A percentile compares a stretch with the other conserved stretches of the same genome.
phyloP scores from a whole-genome alignment of 2,888 invertebrate species.

The Drosophila barbarae region DNA sequence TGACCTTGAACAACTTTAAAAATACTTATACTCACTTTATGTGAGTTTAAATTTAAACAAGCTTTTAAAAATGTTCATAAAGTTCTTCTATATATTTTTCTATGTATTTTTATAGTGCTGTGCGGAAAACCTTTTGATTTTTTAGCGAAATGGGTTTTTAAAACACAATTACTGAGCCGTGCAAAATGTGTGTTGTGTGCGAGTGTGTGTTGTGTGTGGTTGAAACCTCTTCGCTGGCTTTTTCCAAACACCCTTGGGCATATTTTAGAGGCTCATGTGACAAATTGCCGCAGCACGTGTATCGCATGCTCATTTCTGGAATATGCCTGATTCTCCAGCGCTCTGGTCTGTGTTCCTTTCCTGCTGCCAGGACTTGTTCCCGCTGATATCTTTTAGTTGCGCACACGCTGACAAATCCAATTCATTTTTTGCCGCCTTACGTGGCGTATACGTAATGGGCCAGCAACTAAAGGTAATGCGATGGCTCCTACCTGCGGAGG shows the following conservation, averaged over 20 bases:
- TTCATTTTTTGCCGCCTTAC: constrained; percentile 62
- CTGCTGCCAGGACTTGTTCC: constrained; percentile 23
- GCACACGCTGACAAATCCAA: constrained; percentile 68
- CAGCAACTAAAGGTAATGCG: constrained; percentile 67
- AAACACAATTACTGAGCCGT: constrained; percentile 14
- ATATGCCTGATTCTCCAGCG: constrained; percentile 13
- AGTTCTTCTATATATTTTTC: neutral
- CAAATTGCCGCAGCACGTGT: constrained; percentile 75
- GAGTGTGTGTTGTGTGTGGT: constrained; percentile 6
- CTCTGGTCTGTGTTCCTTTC: constrained; percentile 3
- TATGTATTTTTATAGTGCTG: neutral
- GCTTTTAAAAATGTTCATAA: neutral
- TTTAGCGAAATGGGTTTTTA: constrained; percentile 12
- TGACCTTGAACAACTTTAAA: neutral
- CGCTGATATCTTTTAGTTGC: constrained; percentile 34
- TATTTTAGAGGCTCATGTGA: constrained; percentile 77
- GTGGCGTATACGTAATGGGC: constrained; percentile 67
- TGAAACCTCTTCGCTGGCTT: constrained; percentile 15
- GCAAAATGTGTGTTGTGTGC: constrained; percentile 3
- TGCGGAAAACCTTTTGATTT: neutral
- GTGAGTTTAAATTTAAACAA: neutral
- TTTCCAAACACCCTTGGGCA: constrained; percentile 65
- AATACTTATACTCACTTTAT: neutral
- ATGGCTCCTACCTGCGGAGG: constrained; percentile 25
- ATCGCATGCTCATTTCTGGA: constrained; percentile 67